These are phyloP conservation scores for Gambelia wislizenii DNA, from an alignment of 2,797 vertebrate species.

Conservation along the genomic window DNA sequence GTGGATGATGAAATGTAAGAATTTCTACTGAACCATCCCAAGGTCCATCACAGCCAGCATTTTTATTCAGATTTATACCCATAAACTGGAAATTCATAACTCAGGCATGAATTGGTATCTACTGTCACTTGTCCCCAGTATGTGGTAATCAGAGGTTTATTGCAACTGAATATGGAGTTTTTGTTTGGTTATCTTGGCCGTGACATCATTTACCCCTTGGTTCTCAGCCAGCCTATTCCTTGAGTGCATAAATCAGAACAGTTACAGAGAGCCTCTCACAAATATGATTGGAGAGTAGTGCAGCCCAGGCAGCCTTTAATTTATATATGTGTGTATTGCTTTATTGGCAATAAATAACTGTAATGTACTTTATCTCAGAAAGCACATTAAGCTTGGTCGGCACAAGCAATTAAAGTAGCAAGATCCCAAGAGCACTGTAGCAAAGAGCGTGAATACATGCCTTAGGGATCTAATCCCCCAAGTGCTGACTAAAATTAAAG, in stretches of 20 bases:
- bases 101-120: not conserved
- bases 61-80: not conserved
- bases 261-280: conserved; percentile 7
- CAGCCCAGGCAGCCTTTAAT: not conserved
- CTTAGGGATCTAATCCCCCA: not conserved
- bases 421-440: not conserved
- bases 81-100: not conserved
- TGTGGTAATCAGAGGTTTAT: not conserved
- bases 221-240: conserved; percentile 9
- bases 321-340: conserved; percentile 19
- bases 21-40: not conserved
- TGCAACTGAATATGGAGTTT: conserved; percentile 10
- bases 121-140: not conserved
- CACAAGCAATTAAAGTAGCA: not conserved
- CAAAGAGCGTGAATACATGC: not conserved
- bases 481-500: not conserved
- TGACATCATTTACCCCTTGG: conserved; percentile 14
- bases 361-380: conserved; percentile 8
- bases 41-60: not conserved
- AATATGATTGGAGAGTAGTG: conserved; percentile 3
- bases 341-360: conserved; percentile 23
- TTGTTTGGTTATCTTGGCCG: not conserved
- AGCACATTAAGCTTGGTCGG: not conserved
- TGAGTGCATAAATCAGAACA: conserved; percentile 29
- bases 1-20: not conserved